Percentiles rank a stretch among this genome's conserved stretches.
phyloP scores from a whole-genome alignment of 2,797 vertebrate genomes.

The Ambastaia sidthimunki region DNA sequence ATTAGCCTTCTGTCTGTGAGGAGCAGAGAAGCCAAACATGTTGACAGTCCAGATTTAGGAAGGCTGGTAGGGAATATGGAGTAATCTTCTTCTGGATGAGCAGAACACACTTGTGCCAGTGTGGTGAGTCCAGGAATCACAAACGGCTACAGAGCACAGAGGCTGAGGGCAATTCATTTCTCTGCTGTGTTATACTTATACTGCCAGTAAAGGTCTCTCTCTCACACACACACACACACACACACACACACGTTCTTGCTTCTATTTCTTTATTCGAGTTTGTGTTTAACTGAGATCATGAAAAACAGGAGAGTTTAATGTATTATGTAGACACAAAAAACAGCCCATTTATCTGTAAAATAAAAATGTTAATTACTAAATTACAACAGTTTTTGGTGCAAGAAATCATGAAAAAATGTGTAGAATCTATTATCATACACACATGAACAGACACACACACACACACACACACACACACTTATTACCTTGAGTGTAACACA shows the following conservation, averaged over 20 bases:
- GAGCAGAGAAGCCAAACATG: slow-evolving; percentile 76
- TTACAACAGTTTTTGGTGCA: not conserved
- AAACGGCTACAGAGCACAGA: slow-evolving; percentile 27
- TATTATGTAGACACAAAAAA: not conserved
- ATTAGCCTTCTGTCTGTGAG: slow-evolving; percentile 77
- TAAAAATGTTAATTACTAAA: not conserved
- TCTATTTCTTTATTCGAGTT: slow-evolving; percentile 17
- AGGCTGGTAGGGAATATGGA: slow-evolving; percentile 63
- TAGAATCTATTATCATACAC: too few species aligned
- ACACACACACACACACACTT: not conserved
- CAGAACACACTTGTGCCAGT: slow-evolving; percentile 43
- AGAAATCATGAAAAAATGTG: not conserved
- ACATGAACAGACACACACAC: too few species aligned
- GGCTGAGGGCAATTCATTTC: slow-evolving; percentile 37
- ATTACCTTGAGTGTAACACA: slow-evolving; percentile 96
- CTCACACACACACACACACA: slow-evolving; percentile 12
- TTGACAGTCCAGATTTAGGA: slow-evolving; percentile 79
- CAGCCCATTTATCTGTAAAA: not conserved
- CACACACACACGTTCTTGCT: slow-evolving; percentile 26
- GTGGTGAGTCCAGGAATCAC: slow-evolving; percentile 45
- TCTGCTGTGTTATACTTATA: slow-evolving; percentile 23
- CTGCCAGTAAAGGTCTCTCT: slow-evolving; percentile 28
- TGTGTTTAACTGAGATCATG: slow-evolving; percentile 22
- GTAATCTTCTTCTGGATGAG: slow-evolving; percentile 60
- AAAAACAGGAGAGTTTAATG: not conserved